Base-by-base conservation (phyloP, 2,113 vertebrate genomes). In the Leptosomus discolor region DNA sequence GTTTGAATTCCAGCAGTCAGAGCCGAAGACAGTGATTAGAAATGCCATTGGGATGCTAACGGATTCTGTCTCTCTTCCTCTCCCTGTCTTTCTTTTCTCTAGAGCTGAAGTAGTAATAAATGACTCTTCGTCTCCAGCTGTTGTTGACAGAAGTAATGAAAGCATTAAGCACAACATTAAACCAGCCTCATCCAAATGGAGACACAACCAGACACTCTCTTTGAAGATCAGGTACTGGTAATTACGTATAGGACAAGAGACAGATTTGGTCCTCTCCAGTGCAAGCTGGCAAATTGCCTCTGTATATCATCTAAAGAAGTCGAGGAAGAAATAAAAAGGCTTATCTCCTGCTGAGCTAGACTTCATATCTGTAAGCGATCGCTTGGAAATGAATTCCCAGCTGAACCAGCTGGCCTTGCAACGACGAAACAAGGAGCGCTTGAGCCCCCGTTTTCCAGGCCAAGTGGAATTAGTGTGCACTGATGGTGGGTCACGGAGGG, bases 151-250 rank as follows among this genome's bases (percentile, higher is more conserved):
- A 98, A 98, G 97, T 91, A 98, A 98, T 94, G 98, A 98, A 95
- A 98, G 96, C 95, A 94, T 98, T 93, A 98, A 98, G 91, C 98
- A 97, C 96, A 96, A 92, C 92, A 97, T 98, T 93, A 98, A 97
- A 94, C 97, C 98, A 67, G 95, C 97, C 92, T 95, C 97, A 32
- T 95, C 98, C 96, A 98, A 94, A 84, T 98, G 98, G 98, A 98
- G 93, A 92, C 98, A 98, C 97, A 98, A 98, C 96, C 98, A 98
- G 98, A 98, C 98, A 6, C 98, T 98, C 54, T 98, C 98, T 93
- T 96, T 98, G 98, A 98, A 98, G 97, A 98, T 98, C 98, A 98
- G 98, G 98, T 98, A 98, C 90, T 92, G 92, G 94, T 93, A 88
- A 96, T 97, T 92, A 96, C 97, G 96, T 92, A 37, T 13, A 93